Percentiles rank a stretch among this genome's conserved stretches.
Conservation (phyloP, 2,113 vertebrate species). For the Apteryx owenii region DNA sequence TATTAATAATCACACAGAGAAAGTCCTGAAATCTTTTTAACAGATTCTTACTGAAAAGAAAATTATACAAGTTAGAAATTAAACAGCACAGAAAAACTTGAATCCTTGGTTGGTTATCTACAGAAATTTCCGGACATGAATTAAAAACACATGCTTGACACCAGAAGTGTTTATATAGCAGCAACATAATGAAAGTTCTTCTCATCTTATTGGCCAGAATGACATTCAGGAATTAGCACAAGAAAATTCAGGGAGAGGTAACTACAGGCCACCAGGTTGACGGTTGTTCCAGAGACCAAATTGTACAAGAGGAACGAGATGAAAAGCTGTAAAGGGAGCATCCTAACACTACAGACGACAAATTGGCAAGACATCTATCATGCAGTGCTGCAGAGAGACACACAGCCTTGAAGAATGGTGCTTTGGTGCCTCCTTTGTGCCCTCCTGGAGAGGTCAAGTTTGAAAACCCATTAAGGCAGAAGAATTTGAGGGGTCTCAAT, state of each 20-base stretch:
- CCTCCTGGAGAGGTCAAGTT: neutral
- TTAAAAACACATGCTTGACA: neutral
- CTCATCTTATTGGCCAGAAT: neutral
- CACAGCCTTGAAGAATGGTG: neutral
- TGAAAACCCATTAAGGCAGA: neutral
- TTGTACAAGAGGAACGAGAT: neutral
- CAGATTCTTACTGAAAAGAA: neutral
- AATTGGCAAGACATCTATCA: neutral
- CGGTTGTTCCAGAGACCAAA: neutral
- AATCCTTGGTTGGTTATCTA: neutral
- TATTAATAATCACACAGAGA: slow-evolving; percentile 16
- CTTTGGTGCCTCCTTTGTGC: neutral
- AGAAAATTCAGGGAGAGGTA: neutral
- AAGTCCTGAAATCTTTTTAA: slow-evolving; percentile 9
- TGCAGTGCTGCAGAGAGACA: neutral
- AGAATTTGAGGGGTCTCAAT: neutral
- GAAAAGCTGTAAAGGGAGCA: neutral
- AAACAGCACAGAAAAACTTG: neutral
- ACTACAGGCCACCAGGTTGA: neutral
- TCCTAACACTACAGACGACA: neutral
- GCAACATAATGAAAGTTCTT: neutral
- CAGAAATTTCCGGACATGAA: neutral
- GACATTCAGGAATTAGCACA: neutral
- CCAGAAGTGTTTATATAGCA: neutral
- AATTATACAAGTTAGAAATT: neutral